These are phyloP conservation scores for Argyrosomus regius DNA, from an alignment of 2,797 vertebrate genomes.

Conservation along the genomic window DNA sequence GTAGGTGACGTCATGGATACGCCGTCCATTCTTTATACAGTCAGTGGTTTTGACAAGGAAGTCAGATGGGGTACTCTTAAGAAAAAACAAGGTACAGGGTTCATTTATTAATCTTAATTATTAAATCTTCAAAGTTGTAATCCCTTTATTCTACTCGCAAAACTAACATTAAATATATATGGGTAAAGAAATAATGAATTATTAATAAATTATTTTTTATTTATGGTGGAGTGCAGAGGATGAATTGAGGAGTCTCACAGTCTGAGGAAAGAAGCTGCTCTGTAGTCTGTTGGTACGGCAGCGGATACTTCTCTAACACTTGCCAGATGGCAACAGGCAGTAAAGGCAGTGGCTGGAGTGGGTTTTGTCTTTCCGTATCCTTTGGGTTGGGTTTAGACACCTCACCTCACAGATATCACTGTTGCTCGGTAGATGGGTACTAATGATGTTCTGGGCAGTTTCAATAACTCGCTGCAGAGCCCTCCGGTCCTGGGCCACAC, in stretches of 20 bases:
- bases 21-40: too few species aligned
- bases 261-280: too few species aligned
- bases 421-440: too few species aligned
- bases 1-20: too few species aligned
- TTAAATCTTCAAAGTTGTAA: neutral
- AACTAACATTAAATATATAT: neutral
- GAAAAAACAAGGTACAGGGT: neutral
- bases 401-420: neutral
- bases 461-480: neutral
- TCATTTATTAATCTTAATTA: neutral
- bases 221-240: neutral
- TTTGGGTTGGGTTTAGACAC: neutral
- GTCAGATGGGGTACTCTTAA: too few species aligned
- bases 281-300: neutral
- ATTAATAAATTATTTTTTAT: neutral
- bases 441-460: too few species aligned
- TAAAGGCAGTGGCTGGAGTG: neutral
- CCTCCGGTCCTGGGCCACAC: neutral
- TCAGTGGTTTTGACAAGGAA: too few species aligned
- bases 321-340: neutral
- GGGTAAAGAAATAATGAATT: neutral
- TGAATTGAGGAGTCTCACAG: too few species aligned
- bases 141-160: too few species aligned
- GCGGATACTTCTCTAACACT: neutral
- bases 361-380: neutral